These are phyloP conservation scores for Cherax quadricarinatus DNA, from an alignment of 1,140 invertebrate genomes.

Conservation along the genomic window DNA sequence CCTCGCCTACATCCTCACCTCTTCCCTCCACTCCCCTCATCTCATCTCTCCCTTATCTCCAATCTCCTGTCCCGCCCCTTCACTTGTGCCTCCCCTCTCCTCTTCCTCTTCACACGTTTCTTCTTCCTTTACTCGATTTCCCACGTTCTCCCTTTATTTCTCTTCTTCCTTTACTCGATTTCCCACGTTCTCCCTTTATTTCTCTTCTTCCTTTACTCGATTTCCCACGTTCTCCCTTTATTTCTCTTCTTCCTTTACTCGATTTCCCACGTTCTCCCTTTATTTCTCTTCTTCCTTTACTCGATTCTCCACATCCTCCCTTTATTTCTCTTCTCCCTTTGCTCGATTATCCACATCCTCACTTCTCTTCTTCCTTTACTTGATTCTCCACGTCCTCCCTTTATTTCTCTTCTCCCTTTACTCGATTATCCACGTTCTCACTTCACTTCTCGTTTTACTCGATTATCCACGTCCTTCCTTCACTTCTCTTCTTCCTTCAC, in stretches of 20 bases:
- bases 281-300: too few relatives aligned
- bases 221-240: background rate
- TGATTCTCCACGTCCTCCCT: too few relatives aligned
- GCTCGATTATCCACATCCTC: too few relatives aligned
- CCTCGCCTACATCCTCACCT: background rate
- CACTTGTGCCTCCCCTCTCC: background rate
- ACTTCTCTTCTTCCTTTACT: too few relatives aligned
- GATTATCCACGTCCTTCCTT: too few relatives aligned
- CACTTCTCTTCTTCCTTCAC: too few relatives aligned
- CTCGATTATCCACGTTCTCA: background rate
- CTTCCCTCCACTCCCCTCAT: background rate
- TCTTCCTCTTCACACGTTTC: background rate
- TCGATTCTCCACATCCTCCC: too few relatives aligned
- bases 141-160: too few relatives aligned
- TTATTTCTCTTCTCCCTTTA: background rate
- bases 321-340: too few relatives aligned
- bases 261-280: too few relatives aligned
- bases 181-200: background rate
- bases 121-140: background rate
- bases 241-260: background rate
- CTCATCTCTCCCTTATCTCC: background rate
- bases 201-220: too few relatives aligned
- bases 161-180: too few relatives aligned
- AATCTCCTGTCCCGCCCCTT: background rate
- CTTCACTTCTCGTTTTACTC: background rate